Conservation (phyloP, 2,113 vertebrate species). For the Hepsetus odoe region DNA sequence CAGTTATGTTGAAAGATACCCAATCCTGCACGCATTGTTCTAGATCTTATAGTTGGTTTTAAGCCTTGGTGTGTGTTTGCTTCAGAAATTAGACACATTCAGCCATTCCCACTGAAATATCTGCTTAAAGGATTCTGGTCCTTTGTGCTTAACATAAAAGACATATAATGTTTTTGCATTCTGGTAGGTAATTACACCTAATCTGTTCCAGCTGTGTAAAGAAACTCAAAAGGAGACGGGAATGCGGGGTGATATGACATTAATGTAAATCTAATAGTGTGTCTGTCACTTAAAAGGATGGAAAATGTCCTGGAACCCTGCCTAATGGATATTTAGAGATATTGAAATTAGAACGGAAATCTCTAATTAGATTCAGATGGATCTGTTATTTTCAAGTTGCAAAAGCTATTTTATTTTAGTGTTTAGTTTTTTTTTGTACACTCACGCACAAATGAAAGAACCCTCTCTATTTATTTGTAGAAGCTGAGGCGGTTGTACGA, state of each 20-base stretch:
- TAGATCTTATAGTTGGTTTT: not conserved
- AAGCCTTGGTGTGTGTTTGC: not conserved
- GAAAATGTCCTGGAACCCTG: not conserved
- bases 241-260: not conserved
- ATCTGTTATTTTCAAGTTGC: not conserved
- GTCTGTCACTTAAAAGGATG: conserved; percentile 2
- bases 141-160: conserved; percentile 8
- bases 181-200: not conserved
- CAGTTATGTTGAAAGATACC: not conserved
- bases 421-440: not conserved
- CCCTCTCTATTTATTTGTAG: conserved; percentile 67
- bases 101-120: not conserved
- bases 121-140: not conserved
- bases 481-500: conserved; percentile 93
- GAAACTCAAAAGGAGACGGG: not conserved
- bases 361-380: not conserved
- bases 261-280: not conserved
- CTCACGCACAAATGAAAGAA: not conserved
- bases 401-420: not conserved
- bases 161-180: not conserved
- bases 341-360: not conserved
- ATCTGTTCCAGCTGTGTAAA: not conserved
- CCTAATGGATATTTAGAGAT: not conserved
- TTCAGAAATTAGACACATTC: not conserved
- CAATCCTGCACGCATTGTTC: not conserved